These are phyloP conservation scores for Pheosia tremula DNA, from an alignment of 2,888 invertebrate species.

Conservation along the genomic window DNA sequence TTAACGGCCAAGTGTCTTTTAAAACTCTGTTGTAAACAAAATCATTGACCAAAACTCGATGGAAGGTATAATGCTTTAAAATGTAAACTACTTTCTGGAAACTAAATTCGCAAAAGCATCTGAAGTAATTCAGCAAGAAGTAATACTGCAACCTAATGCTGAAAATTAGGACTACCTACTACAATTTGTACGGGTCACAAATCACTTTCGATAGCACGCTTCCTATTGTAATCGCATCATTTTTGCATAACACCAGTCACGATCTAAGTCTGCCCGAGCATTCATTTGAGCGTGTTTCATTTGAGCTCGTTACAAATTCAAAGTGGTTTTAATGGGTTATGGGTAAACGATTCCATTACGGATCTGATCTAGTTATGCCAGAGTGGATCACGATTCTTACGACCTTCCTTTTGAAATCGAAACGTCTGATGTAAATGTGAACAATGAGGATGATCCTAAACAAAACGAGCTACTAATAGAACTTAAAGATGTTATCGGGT, in stretches of 20 bases:
- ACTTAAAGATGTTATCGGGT: slow-evolving; percentile 18
- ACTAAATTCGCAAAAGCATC: slow-evolving; percentile 11
- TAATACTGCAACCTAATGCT: slow-evolving; percentile 17
- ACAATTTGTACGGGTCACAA: slow-evolving; percentile 44
- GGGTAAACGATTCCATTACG: slow-evolving; percentile 64
- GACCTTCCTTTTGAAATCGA: slow-evolving; percentile 75
- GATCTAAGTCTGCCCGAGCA: slow-evolving; percentile 57
- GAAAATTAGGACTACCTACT: slow-evolving; percentile 29
- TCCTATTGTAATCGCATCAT: slow-evolving; percentile 61
- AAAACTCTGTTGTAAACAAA: too few relatives aligned
- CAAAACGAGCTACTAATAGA: slow-evolving; percentile 9
- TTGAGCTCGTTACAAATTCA: slow-evolving; percentile 64
- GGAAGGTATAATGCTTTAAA: too few relatives aligned
- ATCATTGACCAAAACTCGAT: too few relatives aligned
- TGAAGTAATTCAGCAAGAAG: slow-evolving; percentile 6
- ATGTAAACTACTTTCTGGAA: too few relatives aligned
- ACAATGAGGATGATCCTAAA: slow-evolving; percentile 31
- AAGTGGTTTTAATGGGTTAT: slow-evolving; percentile 61
- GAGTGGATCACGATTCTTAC: slow-evolving; percentile 58
- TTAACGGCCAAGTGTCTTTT: too few relatives aligned
- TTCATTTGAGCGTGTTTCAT: slow-evolving; percentile 58
- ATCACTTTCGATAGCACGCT: slow-evolving; percentile 56
- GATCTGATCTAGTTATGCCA: slow-evolving; percentile 72
- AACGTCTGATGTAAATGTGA: slow-evolving; percentile 49
- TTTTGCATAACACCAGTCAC: slow-evolving; percentile 78